These are phyloP conservation scores for Dimorphilus gyrociliatus DNA, from an alignment of 2,888 invertebrate genomes.

Conservation along the genomic window DNA sequence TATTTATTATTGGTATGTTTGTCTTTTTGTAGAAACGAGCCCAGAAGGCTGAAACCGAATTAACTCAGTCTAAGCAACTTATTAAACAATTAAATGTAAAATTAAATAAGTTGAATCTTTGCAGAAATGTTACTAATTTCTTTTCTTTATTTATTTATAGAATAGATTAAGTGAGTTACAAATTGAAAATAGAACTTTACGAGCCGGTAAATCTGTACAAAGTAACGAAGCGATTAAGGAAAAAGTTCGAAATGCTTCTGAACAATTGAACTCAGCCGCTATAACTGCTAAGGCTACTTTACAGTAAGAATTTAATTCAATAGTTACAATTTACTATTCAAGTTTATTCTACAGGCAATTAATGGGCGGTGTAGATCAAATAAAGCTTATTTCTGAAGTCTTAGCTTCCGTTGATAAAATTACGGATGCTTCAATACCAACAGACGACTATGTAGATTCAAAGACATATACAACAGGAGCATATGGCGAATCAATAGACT, in stretches of 20 bases:
- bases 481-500: too few relatives aligned
- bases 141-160: constrained; percentile 9
- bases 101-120: background rate
- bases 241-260: constrained; percentile 22
- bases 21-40: background rate
- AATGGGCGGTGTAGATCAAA: constrained; percentile 23
- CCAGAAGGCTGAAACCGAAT: too few relatives aligned
- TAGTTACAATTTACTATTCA: background rate
- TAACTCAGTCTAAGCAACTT: too few relatives aligned
- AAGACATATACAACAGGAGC: too few relatives aligned
- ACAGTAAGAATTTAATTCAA: constrained; percentile 13
- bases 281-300: constrained; percentile 22
- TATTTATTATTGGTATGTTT: background rate
- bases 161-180: constrained; percentile 13
- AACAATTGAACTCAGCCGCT: constrained; percentile 22
- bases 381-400: constrained; percentile 24
- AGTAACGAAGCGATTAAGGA: constrained; percentile 15
- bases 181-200: constrained; percentile 14
- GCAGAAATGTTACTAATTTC: background rate
- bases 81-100: background rate
- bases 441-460: too few relatives aligned
- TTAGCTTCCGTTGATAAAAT: constrained; percentile 27
- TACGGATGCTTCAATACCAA: constrained; percentile 5
- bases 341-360: constrained; percentile 20
- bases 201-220: constrained; percentile 9